phyloP scores from a whole-genome alignment of 2,888 invertebrate genomes.

The Gortyna flavago region DNA sequence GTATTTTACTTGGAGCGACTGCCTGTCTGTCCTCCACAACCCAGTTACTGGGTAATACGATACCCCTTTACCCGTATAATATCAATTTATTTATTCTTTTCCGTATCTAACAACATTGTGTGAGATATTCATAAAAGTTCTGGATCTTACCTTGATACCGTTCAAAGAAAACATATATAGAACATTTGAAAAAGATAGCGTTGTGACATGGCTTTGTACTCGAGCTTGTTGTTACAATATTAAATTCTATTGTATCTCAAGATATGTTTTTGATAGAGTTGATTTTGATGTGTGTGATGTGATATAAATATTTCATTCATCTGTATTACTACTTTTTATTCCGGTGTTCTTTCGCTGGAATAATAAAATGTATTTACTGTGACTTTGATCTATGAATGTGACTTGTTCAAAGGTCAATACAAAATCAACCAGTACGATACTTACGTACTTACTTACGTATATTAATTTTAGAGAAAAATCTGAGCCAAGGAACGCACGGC shows the following conservation, averaged over 20 bases:
- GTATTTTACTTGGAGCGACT: background rate
- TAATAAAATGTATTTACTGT: background rate
- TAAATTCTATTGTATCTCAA: background rate
- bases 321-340: background rate
- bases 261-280: background rate
- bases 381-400: background rate
- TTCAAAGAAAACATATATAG: constrained; percentile 39
- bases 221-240: constrained; percentile 1
- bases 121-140: constrained; percentile 45
- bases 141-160: constrained; percentile 50
- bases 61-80: background rate
- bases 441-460: background rate
- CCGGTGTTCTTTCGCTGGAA: background rate
- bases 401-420: background rate
- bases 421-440: background rate
- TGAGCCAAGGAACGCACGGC: background rate
- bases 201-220: constrained; percentile 45
- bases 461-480: background rate
- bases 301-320: background rate
- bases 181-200: constrained; percentile 44
- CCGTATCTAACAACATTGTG: background rate
- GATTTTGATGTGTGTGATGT: background rate
- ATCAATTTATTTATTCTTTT: constrained; percentile 3
- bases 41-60: background rate
- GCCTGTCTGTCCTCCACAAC: background rate